A percentile compares a stretch with the other conserved stretches of the same genome.
Evolutionary conservation across 2,888 invertebrate species (phyloP).

Genomic region (Selenia dentaria): DNA sequence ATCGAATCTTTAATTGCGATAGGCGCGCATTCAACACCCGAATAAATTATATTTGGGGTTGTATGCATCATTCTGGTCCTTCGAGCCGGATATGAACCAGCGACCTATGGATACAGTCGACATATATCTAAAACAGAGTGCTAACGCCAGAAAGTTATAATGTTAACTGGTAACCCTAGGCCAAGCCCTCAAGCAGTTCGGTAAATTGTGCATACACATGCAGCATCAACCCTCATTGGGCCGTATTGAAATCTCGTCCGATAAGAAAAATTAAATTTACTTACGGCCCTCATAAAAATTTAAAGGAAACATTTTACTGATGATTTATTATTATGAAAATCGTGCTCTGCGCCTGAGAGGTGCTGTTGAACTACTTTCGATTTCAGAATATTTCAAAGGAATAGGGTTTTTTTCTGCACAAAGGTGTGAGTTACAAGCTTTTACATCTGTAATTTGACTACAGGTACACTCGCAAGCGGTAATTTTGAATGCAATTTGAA

Average conservation of each 20-base stretch:
- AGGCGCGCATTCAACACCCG: too few relatives aligned
- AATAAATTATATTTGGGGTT: too few relatives aligned
- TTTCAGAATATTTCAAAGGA: slow-evolving; percentile 28
- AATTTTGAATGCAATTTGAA: slow-evolving; percentile 17
- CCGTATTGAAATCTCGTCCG: slow-evolving; percentile 46
- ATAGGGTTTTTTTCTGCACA: slow-evolving; percentile 13
- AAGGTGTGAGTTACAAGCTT: slow-evolving; percentile 7
- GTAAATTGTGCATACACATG: slow-evolving; percentile 40
- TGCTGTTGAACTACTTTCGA: slow-evolving; percentile 21
- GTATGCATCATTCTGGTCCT: too few relatives aligned
- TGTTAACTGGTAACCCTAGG: too few relatives aligned
- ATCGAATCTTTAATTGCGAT: too few relatives aligned
- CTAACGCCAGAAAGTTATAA: too few relatives aligned
- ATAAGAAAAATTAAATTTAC: slow-evolving; percentile 56
- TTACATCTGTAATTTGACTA: slow-evolving; percentile 1
- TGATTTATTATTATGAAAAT: slow-evolving; percentile 43
- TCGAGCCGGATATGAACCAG: too few relatives aligned
- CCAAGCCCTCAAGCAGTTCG: slow-evolving; percentile 40
- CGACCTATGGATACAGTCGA: too few relatives aligned
- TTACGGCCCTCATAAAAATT: slow-evolving; percentile 42
- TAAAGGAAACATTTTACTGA: slow-evolving; percentile 35
- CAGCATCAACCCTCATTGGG: slow-evolving; percentile 50
- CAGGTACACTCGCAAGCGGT: slow-evolving; percentile 2
- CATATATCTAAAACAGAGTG: too few relatives aligned
- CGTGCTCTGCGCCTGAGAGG: slow-evolving; percentile 17